Evolutionary conservation across 2,797 vertebrate species (phyloP).

Genomic region (Neomorphus geoffroyi): DNA sequence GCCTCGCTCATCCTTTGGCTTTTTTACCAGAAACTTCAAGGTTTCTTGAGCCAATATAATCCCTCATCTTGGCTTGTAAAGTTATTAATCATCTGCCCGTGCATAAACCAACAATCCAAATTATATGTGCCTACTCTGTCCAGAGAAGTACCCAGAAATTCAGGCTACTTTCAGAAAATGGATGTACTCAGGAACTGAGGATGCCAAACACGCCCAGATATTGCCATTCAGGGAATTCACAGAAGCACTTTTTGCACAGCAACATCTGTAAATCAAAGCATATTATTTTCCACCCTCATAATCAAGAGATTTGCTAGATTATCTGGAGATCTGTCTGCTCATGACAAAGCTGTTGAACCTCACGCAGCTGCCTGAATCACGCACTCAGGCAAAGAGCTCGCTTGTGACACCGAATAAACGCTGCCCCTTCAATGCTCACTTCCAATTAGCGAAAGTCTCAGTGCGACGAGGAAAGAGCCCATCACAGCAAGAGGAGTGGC

Average conservation of each 20-base stretch:
- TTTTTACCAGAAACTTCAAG: background rate
- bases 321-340: background rate
- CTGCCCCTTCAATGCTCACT: background rate
- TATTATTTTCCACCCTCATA: slow-evolving; percentile 15
- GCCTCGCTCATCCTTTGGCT: background rate
- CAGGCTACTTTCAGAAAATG: background rate
- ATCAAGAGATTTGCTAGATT: slow-evolving; percentile 37
- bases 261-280: slow-evolving; percentile 42
- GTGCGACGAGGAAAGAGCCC: background rate
- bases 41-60: background rate
- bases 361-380: background rate
- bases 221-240: background rate
- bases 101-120: background rate
- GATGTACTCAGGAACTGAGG: background rate
- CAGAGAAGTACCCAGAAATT: background rate
- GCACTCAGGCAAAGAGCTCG: background rate
- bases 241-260: background rate
- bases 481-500: background rate
- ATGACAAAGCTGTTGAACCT: background rate
- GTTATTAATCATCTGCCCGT: background rate
- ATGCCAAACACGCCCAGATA: background rate
- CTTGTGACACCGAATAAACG: background rate
- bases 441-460: background rate
- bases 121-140: background rate
- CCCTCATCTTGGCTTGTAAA: background rate